Percentiles rank a stretch among this genome's conserved stretches.
phyloP scores from a whole-genome alignment of 2,797 vertebrate species.

The Garrulus glandarius region DNA sequence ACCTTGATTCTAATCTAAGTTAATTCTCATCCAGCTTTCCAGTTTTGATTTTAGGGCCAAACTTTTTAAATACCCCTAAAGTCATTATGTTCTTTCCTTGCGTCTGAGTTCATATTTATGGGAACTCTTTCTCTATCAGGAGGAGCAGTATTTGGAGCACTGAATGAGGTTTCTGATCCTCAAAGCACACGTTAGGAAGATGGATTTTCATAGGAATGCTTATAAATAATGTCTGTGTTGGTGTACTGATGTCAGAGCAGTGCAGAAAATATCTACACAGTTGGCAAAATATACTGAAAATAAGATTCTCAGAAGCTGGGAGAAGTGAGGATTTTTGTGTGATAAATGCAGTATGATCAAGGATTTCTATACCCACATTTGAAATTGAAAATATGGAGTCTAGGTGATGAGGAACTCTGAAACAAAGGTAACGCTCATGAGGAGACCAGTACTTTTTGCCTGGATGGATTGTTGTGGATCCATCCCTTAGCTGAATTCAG shows the following conservation, averaged over 20 bases:
- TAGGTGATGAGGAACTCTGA: neutral
- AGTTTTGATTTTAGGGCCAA: neutral
- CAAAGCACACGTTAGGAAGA: neutral
- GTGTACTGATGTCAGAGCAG: neutral
- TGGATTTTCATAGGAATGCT: neutral
- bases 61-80: neutral
- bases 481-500: neutral
- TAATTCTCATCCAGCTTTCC: neutral
- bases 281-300: neutral
- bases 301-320: neutral
- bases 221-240: neutral
- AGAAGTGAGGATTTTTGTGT: neutral
- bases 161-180: neutral
- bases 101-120: neutral
- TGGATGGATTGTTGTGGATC: neutral
- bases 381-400: neutral
- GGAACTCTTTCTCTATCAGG: neutral
- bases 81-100: neutral
- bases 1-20: neutral
- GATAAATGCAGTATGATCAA: neutral
- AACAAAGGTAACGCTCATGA: neutral
- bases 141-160: neutral
- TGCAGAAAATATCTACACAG: neutral
- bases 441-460: neutral
- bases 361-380: neutral